Evolutionary conservation across 2,113 vertebrate genomes (phyloP), one percentile per base, ranked within the genome.

Genomic region (Hucho hucho): DNA sequence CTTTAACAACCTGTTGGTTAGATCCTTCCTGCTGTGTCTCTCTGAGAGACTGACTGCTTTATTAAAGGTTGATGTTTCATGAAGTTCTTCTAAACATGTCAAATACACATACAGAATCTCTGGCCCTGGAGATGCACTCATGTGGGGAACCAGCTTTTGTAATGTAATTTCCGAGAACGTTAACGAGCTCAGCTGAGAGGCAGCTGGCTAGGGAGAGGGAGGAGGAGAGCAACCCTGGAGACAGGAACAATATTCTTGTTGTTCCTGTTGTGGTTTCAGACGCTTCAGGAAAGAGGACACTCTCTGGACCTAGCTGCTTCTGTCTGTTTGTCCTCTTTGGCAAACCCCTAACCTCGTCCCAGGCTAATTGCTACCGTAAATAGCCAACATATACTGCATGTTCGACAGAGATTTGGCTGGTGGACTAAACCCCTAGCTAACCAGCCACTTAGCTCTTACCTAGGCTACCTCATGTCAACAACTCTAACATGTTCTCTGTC

Each of bases 101-200:
- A 59, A 2, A 9, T 22, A 14, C n/a, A 11, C 6, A 61, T 22
- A 61, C n/a, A 6, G 18, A 12, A 22, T 61, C 58, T 22, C 49
- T 59, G 46, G 14, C 37, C 53, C 61, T 65, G 0, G 14, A 47
- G 46, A 47, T 56, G 63, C 16, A 65, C 2, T 49, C 20, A 7
- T 49, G 63, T 28, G 4, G 20, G 28, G 4, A 74, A 28, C 37
- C 72, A 63, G 24, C 72, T 66, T 24, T 74, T 12, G 0, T 76
- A 59, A 81, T 76, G 64, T 72, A 0, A 72, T 79, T 78, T 72
- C 47, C 25, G 6, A 14, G 63, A 64, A 59, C 16, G 25, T 37
- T 79, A 75, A 75, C 26, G 3, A 49, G 66, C 71, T 76, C 71
- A 77, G 80, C 75, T 84, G 73, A 75, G 69, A 29, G 69, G 76